Conservation (phyloP, 2,888 invertebrate genomes). For the Emmelina monodactyla region DNA sequence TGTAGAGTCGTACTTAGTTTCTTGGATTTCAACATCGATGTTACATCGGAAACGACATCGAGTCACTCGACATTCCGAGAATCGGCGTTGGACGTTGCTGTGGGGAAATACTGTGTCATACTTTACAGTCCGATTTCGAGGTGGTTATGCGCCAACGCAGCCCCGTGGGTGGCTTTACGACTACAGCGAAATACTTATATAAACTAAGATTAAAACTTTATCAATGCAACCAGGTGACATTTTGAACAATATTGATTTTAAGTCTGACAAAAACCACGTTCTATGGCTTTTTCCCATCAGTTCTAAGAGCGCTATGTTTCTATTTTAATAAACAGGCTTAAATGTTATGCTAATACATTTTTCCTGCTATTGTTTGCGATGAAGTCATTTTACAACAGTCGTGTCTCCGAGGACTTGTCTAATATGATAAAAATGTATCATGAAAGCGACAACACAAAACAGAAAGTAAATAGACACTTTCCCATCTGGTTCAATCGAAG, state of each 20-base stretch:
- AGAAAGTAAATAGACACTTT: conserved; percentile 15
- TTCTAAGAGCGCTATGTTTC: too few species aligned
- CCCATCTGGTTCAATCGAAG: conserved; percentile 24
- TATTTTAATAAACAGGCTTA: too few species aligned
- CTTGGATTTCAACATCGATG: neutral
- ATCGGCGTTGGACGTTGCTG: neutral
- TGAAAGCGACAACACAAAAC: neutral
- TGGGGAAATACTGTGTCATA: neutral
- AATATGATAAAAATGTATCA: neutral
- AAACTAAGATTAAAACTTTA: too few species aligned
- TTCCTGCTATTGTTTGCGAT: too few species aligned
- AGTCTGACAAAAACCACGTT: too few species aligned
- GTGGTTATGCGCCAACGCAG: neutral
- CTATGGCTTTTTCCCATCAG: too few species aligned
- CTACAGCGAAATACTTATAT: too few species aligned
- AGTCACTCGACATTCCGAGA: neutral
- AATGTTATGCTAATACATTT: too few species aligned
- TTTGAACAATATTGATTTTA: too few species aligned
- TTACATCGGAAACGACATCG: neutral
- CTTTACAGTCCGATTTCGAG: neutral
- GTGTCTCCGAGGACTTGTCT: too few species aligned
- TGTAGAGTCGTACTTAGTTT: neutral
- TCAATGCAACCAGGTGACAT: too few species aligned
- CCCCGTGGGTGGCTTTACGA: neutral
- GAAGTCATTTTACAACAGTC: too few species aligned